Base-by-base conservation (phyloP, 2,888 invertebrate species). In the Plusia festucae region DNA sequence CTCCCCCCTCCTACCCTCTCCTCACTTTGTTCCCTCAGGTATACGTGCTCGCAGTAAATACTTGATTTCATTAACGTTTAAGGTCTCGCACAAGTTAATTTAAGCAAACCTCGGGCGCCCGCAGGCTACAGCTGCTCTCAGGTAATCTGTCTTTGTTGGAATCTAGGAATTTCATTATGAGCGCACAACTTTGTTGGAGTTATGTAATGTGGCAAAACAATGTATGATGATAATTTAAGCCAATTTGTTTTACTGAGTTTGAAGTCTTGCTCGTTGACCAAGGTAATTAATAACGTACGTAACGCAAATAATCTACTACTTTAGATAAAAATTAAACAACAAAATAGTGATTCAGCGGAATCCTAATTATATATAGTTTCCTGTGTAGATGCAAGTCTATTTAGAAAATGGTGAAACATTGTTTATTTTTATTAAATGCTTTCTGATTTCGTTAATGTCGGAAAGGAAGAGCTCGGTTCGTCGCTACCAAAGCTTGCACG, bases 161-260 rank as follows among this genome's bases (percentile, higher is more conserved):
- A 54, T 74, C 62, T 16, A 58, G 58, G 16, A 44, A 20, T 32
- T 70, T 63, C 27, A 44, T 20, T 20, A 40, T 6, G 22, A 27
- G 57, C n/a, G n/a, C 40, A 40, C 40, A 40, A 9, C 55, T 58
- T 22, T 5, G 18, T 22, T 15, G 11, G 27, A 22, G 52, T 60
- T 20, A 65, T 34, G 65, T 57, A 58, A 65, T 24, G 32, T 18
- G 51, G 59, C 24, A 20, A 11, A 53, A 75, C 67, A 58, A 55
- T 18, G 62, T 61, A 52, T 44, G 20, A 46, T 57, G 61, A 9
- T 66, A 32, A 63, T 52, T 24, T 51, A 15, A 52, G 61, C 71
- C n/a, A 34, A 55, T 70, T 56, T 27, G 32, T 49, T 16, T 76
- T 53, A 71, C 52, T 46, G 66, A 71, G 53, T 66, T 44, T 62